Evolutionary conservation across 2,113 vertebrate species (phyloP), one percentile per base, ranked within the genome.

Genomic region (Platichthys flesus): DNA sequence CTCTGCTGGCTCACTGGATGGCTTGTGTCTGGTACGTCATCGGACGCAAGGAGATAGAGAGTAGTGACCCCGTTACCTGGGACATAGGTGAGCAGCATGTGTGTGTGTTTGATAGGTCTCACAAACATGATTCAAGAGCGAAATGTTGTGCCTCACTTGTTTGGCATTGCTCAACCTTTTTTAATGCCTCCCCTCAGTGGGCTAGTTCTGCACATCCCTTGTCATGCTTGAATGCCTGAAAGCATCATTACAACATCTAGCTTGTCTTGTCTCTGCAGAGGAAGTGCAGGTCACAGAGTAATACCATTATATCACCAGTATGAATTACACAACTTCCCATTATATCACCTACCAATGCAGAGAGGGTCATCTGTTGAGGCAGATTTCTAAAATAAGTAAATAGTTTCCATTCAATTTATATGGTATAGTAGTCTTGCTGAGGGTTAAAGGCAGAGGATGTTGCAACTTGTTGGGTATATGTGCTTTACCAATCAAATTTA

Each of bases 1-100:
- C 95, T 0, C 93, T 97, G 85, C 93, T 97, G 70, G 97, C 97
- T 3, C 97, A 97, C 89, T 97, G 96, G 96, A 95, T 97, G 94
- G 96, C 97, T 8, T 97, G 96, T 31, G 91, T 96, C 79, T 97
- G 97, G 97, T 97, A 97, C 9, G 90, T 97, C 88, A 96, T 97
- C 9, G 96, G 97, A 56, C 95, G 94, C 83, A 89, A 91, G 75
- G 95, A 97, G 93, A 94, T 97, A 70, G 94, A 96, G 74, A 96
- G 95, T 83, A 95, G 96, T 8, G 95, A 99, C 80, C 96, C 95
- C 0, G 92, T 94, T 56, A 97, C 95, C 84, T 98, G 97, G 97
- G 96, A 98, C 85, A 98, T 99, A 37, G 97, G 98, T 99, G 93
- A 96, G 96, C 20, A 18, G 5, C 10, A 63, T 15, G 56, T 63